Conservation (phyloP, 2,113 vertebrate species). For the Grammomys dolichurus region DNA sequence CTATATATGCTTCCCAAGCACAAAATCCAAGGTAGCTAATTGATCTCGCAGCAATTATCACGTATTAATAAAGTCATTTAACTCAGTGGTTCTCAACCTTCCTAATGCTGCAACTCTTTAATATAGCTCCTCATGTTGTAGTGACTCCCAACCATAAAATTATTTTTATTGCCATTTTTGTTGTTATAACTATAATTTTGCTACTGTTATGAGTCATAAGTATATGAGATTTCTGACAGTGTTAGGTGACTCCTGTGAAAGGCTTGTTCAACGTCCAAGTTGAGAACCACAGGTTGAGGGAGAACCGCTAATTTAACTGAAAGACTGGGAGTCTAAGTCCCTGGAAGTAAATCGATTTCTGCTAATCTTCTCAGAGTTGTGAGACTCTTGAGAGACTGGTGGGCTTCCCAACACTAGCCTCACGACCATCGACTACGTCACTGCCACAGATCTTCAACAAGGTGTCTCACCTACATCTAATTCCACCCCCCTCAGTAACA, state of each 20-base stretch:
- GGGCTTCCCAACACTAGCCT: background rate
- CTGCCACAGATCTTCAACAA: accelerated
- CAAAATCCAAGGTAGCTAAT: background rate
- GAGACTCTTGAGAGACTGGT: accelerated
- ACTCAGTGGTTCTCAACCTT: background rate
- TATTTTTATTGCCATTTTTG: background rate
- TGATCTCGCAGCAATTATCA: background rate
- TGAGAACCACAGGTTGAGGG: background rate
- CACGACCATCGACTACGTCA: accelerated
- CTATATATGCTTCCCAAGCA: background rate
- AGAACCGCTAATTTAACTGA: background rate
- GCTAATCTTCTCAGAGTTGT: too few species aligned
- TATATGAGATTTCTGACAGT: background rate
- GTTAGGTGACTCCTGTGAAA: background rate
- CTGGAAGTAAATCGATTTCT: background rate
- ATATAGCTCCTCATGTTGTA: background rate
- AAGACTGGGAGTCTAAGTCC: accelerated
- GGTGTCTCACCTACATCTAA: background rate
- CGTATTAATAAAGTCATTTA: background rate
- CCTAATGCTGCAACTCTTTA: background rate
- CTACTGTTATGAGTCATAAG: background rate
- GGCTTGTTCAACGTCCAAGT: background rate
- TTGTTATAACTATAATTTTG: background rate
- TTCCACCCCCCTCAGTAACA: accelerated
- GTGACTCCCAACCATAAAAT: background rate